phyloP scores from a whole-genome alignment of 2,888 invertebrate species.

The Drosophila pseudotakahashii region DNA sequence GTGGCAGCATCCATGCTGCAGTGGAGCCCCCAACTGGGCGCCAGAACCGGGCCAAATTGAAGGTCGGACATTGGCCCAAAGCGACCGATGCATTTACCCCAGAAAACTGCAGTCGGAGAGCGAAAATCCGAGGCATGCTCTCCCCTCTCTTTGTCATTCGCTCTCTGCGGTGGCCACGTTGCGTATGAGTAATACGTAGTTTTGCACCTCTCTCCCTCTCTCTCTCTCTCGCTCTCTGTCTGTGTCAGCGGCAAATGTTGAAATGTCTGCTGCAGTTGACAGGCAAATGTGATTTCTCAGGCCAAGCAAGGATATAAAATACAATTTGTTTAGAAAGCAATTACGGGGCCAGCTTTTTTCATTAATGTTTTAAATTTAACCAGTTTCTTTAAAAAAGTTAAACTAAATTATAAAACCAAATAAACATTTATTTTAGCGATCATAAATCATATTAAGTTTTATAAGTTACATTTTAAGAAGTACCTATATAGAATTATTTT shows the following conservation, averaged over 20 bases:
- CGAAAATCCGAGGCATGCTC: conserved; percentile 11
- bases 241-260: conserved; percentile 24
- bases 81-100: conserved; percentile 73
- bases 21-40: conserved; percentile 27
- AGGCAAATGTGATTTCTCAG: conserved; percentile 35
- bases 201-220: conserved; percentile 1
- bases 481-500: too few species aligned
- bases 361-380: too few species aligned
- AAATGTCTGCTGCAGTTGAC: conserved; percentile 29
- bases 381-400: too few species aligned
- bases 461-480: too few species aligned
- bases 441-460: too few species aligned
- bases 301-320: conserved; percentile 6
- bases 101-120: conserved; percentile 51
- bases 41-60: conserved; percentile 61
- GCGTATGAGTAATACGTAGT: conserved; percentile 39
- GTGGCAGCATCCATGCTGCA: conserved; percentile 10
- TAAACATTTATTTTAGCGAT: too few species aligned
- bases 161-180: conserved; percentile 27
- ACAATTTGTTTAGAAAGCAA: too few species aligned
- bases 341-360: too few species aligned
- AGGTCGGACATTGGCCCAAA: conserved; percentile 81
- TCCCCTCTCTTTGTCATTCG: neutral
- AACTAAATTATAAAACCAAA: too few species aligned
- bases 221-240: conserved; percentile 3